These are phyloP conservation scores for Micrastur ruficollis DNA, from an alignment of 2,797 vertebrate genomes.

Conservation along the genomic window DNA sequence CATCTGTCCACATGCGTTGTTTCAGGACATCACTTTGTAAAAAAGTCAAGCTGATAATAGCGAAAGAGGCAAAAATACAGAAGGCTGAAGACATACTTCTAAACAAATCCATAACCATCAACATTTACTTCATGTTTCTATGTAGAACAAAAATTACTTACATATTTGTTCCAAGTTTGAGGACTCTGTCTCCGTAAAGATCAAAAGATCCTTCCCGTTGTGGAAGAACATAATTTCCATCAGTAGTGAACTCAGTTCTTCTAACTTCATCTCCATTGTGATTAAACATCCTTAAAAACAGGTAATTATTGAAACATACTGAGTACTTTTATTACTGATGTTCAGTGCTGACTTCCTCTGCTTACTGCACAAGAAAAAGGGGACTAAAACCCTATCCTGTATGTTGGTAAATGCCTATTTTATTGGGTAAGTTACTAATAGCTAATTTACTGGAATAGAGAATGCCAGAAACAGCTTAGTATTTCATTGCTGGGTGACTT, in stretches of 20 bases:
- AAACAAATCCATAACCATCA: not conserved
- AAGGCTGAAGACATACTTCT: not conserved
- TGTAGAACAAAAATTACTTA: constrained; percentile 69
- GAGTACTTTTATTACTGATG: not conserved
- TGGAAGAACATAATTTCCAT: constrained; percentile 83
- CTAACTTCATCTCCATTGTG: constrained; percentile 85
- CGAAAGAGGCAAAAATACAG: not conserved
- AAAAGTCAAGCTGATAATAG: not conserved
- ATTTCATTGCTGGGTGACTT: not conserved
- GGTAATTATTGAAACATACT: not conserved
- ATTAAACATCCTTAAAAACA: constrained; percentile 83
- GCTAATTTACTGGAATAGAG: not conserved
- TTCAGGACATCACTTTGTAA: not conserved
- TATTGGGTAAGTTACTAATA: not conserved
- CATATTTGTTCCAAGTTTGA: constrained; percentile 97
- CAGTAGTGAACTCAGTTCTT: constrained; percentile 82
- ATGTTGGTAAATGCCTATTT: not conserved
- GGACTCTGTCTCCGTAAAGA: constrained; percentile 90
- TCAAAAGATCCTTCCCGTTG: constrained; percentile 92
- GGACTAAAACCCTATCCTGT: not conserved
- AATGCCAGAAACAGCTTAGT: not conserved
- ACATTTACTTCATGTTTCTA: not conserved
- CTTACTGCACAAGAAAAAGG: not conserved
- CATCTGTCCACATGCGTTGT: not conserved
- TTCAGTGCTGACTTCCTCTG: not conserved